Conservation (phyloP, 2,113 vertebrate species). For the Podarcis raffonei region DNA sequence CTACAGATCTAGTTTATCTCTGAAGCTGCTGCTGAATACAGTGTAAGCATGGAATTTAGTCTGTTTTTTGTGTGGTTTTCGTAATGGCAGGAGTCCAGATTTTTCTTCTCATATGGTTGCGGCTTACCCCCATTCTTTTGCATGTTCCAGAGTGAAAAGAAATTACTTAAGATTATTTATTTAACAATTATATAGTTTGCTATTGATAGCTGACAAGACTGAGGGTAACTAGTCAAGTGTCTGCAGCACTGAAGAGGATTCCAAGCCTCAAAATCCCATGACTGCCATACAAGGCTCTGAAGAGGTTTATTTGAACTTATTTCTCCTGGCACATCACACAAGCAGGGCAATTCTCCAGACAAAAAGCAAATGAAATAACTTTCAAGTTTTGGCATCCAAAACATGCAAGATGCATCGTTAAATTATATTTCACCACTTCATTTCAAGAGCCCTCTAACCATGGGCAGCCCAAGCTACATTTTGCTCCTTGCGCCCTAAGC, state of each 20-base stretch:
- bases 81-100: too few relatives aligned
- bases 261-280: background rate
- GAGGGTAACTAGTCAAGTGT: background rate
- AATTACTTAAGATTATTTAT: background rate
- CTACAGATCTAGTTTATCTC: too few relatives aligned
- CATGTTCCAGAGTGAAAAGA: background rate
- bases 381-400: background rate
- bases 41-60: background rate
- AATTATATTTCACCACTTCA: background rate
- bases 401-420: background rate
- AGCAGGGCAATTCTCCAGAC: background rate
- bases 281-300: background rate
- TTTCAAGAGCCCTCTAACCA: background rate
- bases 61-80: background rate
- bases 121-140: background rate
- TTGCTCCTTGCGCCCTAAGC: background rate
- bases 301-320: background rate
- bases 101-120: background rate
- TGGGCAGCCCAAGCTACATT: background rate
- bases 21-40: too few relatives aligned
- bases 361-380: background rate
- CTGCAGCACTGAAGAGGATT: background rate
- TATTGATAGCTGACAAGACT: too few relatives aligned
- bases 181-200: background rate
- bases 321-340: background rate